These are phyloP conservation scores for Danio aesculapii DNA, from an alignment of 2,797 vertebrate species.

Conservation along the genomic window DNA sequence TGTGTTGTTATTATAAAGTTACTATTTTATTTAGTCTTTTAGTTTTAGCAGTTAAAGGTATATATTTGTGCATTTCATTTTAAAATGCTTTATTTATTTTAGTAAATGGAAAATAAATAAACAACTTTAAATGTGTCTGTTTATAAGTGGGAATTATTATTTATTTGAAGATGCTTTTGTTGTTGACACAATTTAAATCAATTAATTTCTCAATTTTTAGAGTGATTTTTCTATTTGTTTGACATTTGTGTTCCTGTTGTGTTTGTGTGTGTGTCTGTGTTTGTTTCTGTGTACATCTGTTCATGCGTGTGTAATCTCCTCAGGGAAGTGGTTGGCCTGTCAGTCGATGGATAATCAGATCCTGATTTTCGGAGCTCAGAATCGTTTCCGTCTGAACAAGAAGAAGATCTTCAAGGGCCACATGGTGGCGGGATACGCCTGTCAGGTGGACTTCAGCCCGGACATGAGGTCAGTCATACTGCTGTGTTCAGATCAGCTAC, in stretches of 20 bases:
- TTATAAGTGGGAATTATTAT: no score
- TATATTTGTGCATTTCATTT: not conserved
- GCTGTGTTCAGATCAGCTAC: no score
- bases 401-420: conserved; percentile 99
- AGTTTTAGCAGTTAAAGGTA: no score
- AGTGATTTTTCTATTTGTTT: not conserved
- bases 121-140: not conserved
- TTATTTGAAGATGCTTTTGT: no score
- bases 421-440: conserved; percentile 98
- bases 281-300: no score
- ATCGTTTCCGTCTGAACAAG: conserved; percentile 98
- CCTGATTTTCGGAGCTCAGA: conserved; percentile 98
- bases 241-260: not conserved
- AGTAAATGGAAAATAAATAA: no score
- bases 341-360: conserved; percentile 99
- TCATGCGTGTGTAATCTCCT: no score
- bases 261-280: not conserved
- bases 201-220: not conserved
- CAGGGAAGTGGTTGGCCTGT: conserved; percentile 98
- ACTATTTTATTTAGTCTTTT: no score
- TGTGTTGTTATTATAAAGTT: no score
- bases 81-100: not conserved
- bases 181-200: no score
- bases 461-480: conserved; percentile 89
- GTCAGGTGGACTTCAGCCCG: conserved; percentile 98